Percentiles rank a stretch among this genome's conserved stretches.
Conservation (phyloP, 2,797 vertebrate genomes). For the Chrysocyon brachyurus region DNA sequence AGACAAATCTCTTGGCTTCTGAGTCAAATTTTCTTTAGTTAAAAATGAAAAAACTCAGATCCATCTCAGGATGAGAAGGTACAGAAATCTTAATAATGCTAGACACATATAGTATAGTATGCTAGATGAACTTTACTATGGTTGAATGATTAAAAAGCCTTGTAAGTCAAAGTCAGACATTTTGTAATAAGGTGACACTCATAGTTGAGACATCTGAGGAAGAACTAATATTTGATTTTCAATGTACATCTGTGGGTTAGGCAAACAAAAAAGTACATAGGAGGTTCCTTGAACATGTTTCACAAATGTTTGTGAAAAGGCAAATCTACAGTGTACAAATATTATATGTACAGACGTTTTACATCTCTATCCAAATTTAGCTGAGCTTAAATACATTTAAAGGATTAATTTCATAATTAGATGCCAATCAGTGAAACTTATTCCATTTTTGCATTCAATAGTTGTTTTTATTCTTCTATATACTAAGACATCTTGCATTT, state of each 20-base stretch:
- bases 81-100: slow-evolving; percentile 23
- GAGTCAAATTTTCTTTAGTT: slow-evolving; percentile 19
- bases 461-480: not conserved
- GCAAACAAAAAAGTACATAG: not conserved
- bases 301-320: not conserved
- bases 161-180: not conserved
- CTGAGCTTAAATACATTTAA: not conserved
- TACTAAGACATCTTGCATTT: slow-evolving; percentile 31
- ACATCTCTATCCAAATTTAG: not conserved
- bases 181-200: not conserved
- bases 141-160: not conserved
- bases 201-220: not conserved
- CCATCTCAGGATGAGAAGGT: not conserved
- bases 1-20: slow-evolving; percentile 4
- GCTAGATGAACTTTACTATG: not conserved
- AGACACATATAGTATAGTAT: not conserved
- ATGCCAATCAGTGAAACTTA: not conserved
- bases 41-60: not conserved
- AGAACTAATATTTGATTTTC: slow-evolving; percentile 29
- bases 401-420: not conserved
- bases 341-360: not conserved
- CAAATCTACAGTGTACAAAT: not conserved
- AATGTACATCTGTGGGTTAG: not conserved
- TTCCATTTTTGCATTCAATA: slow-evolving; percentile 19
- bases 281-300: slow-evolving; percentile 19